A percentile compares a stretch with the other conserved stretches of the same genome.
These are phyloP conservation scores for Brachyhypopomus occidentalis DNA, from an alignment of 2,113 vertebrate genomes.

Conservation along the genomic window DNA sequence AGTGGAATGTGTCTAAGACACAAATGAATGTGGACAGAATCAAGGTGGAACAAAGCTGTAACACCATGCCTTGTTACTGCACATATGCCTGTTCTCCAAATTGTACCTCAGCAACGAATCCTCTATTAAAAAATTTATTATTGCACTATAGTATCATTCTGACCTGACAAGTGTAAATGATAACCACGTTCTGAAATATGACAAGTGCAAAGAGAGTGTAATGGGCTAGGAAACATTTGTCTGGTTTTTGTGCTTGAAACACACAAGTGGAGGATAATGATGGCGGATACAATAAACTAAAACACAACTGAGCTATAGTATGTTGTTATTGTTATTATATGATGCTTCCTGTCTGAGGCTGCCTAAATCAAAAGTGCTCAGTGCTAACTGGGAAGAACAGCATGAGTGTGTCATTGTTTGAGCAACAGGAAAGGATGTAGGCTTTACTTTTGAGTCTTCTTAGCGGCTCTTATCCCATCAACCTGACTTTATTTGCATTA, in stretches of 20 bases:
- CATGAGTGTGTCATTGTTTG: neutral
- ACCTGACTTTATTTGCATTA: slow-evolving; percentile 23
- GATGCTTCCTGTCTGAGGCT: neutral
- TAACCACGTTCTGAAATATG: slow-evolving; percentile 14
- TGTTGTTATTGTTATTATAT: neutral
- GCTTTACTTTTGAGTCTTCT: slow-evolving; percentile 22
- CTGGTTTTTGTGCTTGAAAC: neutral
- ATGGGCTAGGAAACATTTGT: neutral
- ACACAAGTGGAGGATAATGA: too few species aligned
- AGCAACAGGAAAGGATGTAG: neutral
- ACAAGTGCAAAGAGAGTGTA: neutral
- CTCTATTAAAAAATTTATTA: slow-evolving; percentile 39
- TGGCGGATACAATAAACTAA: too few species aligned
- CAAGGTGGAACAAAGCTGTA: slow-evolving; percentile 48
- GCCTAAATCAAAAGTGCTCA: neutral
- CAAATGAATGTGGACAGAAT: too few species aligned
- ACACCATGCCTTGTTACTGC: slow-evolving; percentile 24
- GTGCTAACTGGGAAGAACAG: slow-evolving; percentile 9
- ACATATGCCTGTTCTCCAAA: slow-evolving; percentile 32
- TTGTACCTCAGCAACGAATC: slow-evolving; percentile 33
- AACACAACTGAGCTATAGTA: too few species aligned
- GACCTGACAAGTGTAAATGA: slow-evolving; percentile 34
- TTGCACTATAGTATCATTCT: slow-evolving; percentile 33
- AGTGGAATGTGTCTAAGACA: slow-evolving; percentile 49
- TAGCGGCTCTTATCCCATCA: slow-evolving; percentile 15